Evolutionary conservation across 2,888 invertebrate species (phyloP), one percentile per base, ranked within the genome.

Genomic region (Drosophila nigritarsus): DNA sequence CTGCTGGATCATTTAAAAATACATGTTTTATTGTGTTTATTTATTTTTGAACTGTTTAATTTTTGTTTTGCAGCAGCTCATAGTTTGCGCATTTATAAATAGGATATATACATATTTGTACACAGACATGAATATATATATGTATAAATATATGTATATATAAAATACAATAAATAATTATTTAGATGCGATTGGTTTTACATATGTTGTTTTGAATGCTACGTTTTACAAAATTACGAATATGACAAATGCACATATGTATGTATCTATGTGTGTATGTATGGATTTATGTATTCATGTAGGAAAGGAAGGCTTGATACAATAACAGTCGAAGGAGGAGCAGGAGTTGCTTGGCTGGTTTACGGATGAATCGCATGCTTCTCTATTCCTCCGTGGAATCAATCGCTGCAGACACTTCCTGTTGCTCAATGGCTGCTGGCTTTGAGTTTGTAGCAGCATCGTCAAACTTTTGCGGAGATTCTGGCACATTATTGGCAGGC

Each of bases 151-250:
- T 15, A 27, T 18, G 9, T n/a, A 56, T 62, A 65, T 76, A 74
- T 72, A 72, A 88, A 90, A 58, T 90, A 83, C 49, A 90, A 83
- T 90, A 90, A 83, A 90, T 90, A 78, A 73, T 54, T 78, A 68
- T 48, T 49, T 36, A 11, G 63, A 71, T 65, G 48, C 20, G 54
- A 45, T 40, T 58, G 50, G n/a, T 18, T 66, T 62, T 20, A 50
- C 24, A 29, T 38, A 36, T 38, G 40, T 27, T 42, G 15, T 32
- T 29, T 38, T 74, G 11, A 53, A 40, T 53, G 53, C 27, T 27
- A 76, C 58, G 11, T 51, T 53, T 53, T 64, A 62, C 65, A 70
- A 84, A 84, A 51, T 59, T 62, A 75, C 50, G 40, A 62, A 59
- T 59, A 85, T 67, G 58, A 73, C 65, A 65, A 83, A 83, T 87